Evolutionary conservation across 2,113 vertebrate genomes (phyloP).

Genomic region (Nettapus auritus): DNA sequence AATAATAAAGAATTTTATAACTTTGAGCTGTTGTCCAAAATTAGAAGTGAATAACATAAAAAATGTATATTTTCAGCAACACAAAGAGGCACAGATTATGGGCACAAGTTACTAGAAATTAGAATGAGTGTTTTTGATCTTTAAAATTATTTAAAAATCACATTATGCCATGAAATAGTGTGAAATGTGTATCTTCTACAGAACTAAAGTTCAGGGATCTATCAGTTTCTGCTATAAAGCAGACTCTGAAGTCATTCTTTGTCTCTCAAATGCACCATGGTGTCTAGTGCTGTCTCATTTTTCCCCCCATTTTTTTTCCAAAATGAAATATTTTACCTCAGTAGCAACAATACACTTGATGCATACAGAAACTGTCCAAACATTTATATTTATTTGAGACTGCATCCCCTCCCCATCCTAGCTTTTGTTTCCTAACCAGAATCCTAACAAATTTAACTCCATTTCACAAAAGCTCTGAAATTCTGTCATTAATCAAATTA

Average conservation of each 20-base stretch:
- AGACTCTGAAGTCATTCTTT: background rate
- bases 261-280: background rate
- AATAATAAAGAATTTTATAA: background rate
- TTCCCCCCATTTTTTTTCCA: fast-evolving
- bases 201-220: background rate
- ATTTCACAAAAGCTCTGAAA: background rate
- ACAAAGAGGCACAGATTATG: background rate
- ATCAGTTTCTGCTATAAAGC: background rate
- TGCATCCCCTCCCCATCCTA: background rate
- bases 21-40: background rate
- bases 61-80: background rate
- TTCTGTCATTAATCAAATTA: background rate
- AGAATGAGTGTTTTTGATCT: background rate
- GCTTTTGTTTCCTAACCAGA: fast-evolving
- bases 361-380: background rate
- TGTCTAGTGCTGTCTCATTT: background rate
- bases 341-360: background rate
- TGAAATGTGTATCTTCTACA: background rate
- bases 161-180: background rate
- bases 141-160: background rate
- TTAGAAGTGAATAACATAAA: background rate
- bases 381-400: background rate
- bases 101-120: background rate
- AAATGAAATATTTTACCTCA: background rate
- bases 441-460: background rate